These are phyloP conservation scores for Octodon degus DNA, from an alignment of 2,113 vertebrate genomes.

Conservation along the genomic window DNA sequence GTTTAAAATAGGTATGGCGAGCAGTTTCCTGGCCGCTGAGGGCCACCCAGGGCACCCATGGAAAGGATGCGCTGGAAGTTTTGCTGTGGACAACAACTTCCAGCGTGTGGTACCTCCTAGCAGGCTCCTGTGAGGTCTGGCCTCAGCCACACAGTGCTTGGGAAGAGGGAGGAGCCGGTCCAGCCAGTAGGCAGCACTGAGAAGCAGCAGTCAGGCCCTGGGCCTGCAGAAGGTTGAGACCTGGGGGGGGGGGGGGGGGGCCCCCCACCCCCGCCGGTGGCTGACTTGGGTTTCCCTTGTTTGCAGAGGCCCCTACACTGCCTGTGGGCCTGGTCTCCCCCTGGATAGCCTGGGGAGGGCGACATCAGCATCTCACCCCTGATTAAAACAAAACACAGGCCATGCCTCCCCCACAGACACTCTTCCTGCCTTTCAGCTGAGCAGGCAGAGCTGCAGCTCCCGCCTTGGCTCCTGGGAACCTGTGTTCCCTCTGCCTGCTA, in stretches of 20 bases:
- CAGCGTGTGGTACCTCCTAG: neutral
- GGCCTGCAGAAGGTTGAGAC: too few species aligned
- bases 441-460: neutral
- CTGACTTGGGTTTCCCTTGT: conserved; percentile 88
- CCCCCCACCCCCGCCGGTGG: conserved; percentile 80
- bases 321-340: conserved; percentile 77
- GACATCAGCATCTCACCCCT: conserved; percentile 86
- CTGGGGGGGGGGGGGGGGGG: conserved; percentile 76
- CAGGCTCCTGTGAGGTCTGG: neutral
- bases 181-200: conserved; percentile 60
- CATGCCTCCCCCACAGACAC: conserved; percentile 56
- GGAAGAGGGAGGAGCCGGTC: conserved; percentile 35
- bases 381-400: conserved; percentile 90
- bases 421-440: conserved; percentile 52
- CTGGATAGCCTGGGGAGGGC: conserved; percentile 74
- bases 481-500: neutral
- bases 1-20: conserved; percentile 89
- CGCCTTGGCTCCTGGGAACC: conserved; percentile 20
- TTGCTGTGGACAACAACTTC: conserved; percentile 67
- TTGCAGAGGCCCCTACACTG: conserved; percentile 86
- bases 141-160: neutral
- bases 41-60: conserved; percentile 79
- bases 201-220: neutral
- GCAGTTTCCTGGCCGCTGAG: conserved; percentile 82
- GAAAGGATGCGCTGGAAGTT: conserved; percentile 79